Evolutionary conservation across 1,140 invertebrate species (phyloP).

Genomic region (Pseudomyrmex pallidus): DNA sequence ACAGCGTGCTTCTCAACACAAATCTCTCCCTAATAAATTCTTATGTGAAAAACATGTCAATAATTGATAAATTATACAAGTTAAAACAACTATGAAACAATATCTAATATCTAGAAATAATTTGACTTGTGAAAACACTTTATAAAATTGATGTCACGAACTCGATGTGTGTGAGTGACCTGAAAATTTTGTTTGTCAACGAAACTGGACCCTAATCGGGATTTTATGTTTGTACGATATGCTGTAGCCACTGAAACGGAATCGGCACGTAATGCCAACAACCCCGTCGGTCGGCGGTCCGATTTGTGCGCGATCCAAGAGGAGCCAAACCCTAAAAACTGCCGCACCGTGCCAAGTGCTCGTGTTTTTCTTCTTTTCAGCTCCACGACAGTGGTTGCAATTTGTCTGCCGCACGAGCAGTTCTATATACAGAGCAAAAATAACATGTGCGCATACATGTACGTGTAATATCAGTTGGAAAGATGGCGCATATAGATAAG

Average conservation of each 20-base stretch:
- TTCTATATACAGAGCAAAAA: neutral
- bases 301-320: conserved; percentile 56
- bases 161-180: too few species aligned
- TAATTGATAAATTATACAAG: too few species aligned
- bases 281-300: conserved; percentile 48
- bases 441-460: neutral
- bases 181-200: neutral
- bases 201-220: neutral
- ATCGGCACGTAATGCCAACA: conserved; percentile 60
- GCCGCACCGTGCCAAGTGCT: conserved; percentile 55
- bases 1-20: too few species aligned
- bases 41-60: too few species aligned
- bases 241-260: neutral
- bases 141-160: too few species aligned
- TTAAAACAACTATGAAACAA: too few species aligned
- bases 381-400: neutral
- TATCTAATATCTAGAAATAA: too few species aligned
- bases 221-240: conserved; percentile 1
- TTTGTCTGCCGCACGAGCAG: conserved; percentile 45
- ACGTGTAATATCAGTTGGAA: neutral
- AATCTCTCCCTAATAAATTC: too few species aligned
- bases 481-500: neutral
- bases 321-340: conserved; percentile 36
- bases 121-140: too few species aligned
- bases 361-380: conserved; percentile 23